These are phyloP conservation scores for Corydoras sp. DNA, from an alignment of 2,113 vertebrate species.

Conservation along the genomic window DNA sequence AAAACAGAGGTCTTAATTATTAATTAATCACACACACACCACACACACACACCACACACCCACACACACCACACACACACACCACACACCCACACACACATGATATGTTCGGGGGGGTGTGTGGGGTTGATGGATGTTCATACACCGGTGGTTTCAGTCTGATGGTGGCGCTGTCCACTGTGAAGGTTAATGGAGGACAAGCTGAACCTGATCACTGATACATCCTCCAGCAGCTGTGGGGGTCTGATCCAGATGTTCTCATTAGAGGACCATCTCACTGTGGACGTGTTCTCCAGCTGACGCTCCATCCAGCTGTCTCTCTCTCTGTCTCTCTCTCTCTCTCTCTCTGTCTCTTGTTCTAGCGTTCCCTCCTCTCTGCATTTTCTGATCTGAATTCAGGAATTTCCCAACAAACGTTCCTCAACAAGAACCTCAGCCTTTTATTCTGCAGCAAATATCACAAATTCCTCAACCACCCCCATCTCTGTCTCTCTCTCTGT, in stretches of 20 bases:
- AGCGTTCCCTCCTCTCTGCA: background rate
- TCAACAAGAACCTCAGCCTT: slow-evolving; percentile 47
- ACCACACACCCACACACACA: slow-evolving; percentile 1
- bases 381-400: slow-evolving; percentile 22
- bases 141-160: no score
- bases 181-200: no score
- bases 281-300: background rate
- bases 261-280: no score
- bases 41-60: background rate
- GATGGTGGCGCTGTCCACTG: no score
- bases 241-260: no score
- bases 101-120: no score
- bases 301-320: background rate
- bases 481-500: slow-evolving; percentile 29
- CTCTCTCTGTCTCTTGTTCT: slow-evolving; percentile 13
- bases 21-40: no score
- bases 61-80: background rate
- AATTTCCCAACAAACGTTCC: slow-evolving; percentile 34
- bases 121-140: no score
- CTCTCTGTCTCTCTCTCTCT: background rate
- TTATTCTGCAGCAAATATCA: slow-evolving; percentile 39
- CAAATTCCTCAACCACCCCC: slow-evolving; percentile 44
- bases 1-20: no score
- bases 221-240: no score
- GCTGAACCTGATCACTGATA: no score